Percentiles rank a stretch among this genome's conserved stretches.
Evolutionary conservation across 2,113 vertebrate species (phyloP).

Genomic region (Callocephalon fimbriatum): DNA sequence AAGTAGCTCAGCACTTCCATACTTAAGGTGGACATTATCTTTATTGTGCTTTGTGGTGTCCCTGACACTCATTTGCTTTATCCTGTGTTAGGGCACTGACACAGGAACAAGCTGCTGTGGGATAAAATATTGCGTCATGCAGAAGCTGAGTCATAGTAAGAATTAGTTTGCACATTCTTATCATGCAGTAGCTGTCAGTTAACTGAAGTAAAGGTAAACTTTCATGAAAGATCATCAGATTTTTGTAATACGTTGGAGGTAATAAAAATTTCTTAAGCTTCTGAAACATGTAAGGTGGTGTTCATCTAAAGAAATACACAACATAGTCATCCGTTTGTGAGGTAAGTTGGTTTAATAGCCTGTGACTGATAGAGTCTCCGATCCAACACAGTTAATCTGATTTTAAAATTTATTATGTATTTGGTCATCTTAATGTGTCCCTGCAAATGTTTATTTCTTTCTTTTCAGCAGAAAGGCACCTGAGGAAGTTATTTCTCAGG

Average conservation of each 20-base stretch:
- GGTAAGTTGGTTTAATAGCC: neutral
- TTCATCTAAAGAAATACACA: neutral
- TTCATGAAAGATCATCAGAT: neutral
- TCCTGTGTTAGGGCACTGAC: neutral
- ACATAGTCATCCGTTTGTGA: neutral
- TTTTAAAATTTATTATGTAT: neutral
- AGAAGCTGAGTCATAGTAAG: neutral
- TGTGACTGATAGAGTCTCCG: neutral
- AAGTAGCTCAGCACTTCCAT: neutral
- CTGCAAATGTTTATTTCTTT: neutral
- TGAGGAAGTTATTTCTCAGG: neutral
- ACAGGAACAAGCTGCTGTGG: neutral
- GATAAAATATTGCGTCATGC: neutral
- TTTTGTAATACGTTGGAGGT: neutral
- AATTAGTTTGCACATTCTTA: neutral
- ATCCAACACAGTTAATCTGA: neutral
- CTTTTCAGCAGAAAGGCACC: neutral
- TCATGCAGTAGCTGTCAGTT: neutral
- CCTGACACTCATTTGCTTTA: accelerated
- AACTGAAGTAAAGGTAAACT: neutral
- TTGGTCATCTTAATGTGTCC: neutral
- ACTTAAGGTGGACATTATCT: neutral
- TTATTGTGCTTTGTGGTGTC: neutral
- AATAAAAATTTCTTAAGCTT: neutral
- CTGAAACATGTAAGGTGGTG: neutral